Percentiles rank a stretch among this genome's conserved stretches.
These are phyloP conservation scores for Tipula confusa DNA, from an alignment of 2,888 invertebrate species.

Conservation along the genomic window DNA sequence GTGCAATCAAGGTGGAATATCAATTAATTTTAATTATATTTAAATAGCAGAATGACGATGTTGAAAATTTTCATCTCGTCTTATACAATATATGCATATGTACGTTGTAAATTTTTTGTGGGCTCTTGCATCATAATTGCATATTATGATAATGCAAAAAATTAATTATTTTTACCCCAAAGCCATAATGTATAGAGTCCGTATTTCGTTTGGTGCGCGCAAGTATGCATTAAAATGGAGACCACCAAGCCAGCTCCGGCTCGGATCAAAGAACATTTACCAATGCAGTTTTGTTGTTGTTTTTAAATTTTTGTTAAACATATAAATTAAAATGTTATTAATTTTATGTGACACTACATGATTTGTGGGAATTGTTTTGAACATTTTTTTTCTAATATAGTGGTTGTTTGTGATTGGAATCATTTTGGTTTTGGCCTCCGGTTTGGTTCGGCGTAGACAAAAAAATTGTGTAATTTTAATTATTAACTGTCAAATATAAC, in stretches of 20 bases:
- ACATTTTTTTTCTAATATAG: not conserved
- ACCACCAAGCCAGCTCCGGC: not conserved
- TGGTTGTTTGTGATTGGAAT: too few species aligned
- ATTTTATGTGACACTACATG: not conserved
- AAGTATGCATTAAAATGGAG: not conserved
- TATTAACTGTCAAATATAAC: too few species aligned
- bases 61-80: not conserved
- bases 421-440: not conserved
- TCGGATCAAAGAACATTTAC: not conserved
- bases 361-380: not conserved
- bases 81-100: not conserved
- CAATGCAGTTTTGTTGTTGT: not conserved
- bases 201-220: not conserved
- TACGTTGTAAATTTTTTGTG: not conserved
- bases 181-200: not conserved
- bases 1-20: not conserved
- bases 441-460: not conserved
- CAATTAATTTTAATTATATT: not conserved
- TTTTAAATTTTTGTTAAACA: not conserved
- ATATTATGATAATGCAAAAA: not conserved
- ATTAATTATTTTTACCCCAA: not conserved
- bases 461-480: not conserved
- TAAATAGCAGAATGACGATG: conserved; percentile 1
- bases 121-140: not conserved
- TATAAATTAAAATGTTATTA: not conserved